Conservation (phyloP, 1,140 invertebrate species). For the Dryas iulia region DNA sequence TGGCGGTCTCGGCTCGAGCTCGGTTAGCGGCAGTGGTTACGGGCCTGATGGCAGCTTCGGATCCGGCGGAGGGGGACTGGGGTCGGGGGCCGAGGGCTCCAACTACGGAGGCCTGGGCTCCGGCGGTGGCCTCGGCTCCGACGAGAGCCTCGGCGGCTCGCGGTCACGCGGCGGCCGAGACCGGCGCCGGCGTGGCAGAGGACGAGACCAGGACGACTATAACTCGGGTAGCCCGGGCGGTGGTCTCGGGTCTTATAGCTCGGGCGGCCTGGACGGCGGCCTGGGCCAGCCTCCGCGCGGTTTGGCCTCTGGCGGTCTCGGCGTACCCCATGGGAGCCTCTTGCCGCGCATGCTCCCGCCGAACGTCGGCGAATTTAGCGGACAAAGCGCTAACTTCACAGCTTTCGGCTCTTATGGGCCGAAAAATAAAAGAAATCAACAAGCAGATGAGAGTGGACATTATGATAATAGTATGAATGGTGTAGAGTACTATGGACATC, state of each 20-base stretch:
- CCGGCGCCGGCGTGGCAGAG: slow-evolving; percentile 66
- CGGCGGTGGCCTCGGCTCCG: slow-evolving; percentile 46
- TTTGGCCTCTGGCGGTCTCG: slow-evolving; percentile 65
- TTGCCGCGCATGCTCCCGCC: slow-evolving; percentile 69
- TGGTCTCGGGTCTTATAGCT: slow-evolving; percentile 46
- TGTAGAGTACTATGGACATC: slow-evolving; percentile 55
- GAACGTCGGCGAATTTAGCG: slow-evolving; percentile 46
- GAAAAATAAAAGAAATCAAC: slow-evolving; percentile 53
- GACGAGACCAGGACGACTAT: slow-evolving; percentile 59
- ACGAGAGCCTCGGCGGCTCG: slow-evolving; percentile 30
- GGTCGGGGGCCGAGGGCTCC: slow-evolving; percentile 36
- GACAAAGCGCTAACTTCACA: slow-evolving; percentile 65
- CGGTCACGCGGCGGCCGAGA: slow-evolving; percentile 56
- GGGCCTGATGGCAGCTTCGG: slow-evolving; percentile 40
- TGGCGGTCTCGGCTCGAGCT: slow-evolving; percentile 54
- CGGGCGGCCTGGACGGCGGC: slow-evolving; percentile 55
- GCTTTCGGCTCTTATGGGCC: slow-evolving; percentile 69
- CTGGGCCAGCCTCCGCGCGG: slow-evolving; percentile 48
- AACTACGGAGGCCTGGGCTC: slow-evolving; percentile 45
- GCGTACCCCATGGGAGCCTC: slow-evolving; percentile 68
- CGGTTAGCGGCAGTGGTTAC: slow-evolving; percentile 41
- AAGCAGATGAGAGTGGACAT: slow-evolving; percentile 38
- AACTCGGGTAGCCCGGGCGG: slow-evolving; percentile 50
- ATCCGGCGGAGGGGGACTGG: slow-evolving; percentile 39
- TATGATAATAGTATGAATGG: slow-evolving; percentile 44